Evolutionary conservation across 2,797 vertebrate genomes (phyloP).

Genomic region (Myiotriccus ornatus): DNA sequence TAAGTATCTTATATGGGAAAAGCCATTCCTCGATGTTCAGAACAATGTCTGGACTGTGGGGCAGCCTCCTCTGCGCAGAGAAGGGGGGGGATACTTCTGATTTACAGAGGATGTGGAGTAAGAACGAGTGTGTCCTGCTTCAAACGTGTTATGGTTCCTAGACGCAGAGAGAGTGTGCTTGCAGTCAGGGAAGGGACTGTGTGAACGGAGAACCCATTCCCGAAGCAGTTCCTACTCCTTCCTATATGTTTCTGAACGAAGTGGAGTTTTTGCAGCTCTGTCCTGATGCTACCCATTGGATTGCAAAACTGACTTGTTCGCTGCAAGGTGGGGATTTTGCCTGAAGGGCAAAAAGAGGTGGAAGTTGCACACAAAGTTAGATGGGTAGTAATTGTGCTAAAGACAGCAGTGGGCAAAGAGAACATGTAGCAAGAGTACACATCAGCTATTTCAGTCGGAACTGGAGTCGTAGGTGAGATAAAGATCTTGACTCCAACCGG

Average conservation of each 20-base stretch:
- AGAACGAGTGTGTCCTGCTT: not conserved
- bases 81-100: not conserved
- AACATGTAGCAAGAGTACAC: fast-evolving
- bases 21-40: not conserved
- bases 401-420: not conserved
- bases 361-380: not conserved
- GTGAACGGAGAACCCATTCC: not conserved
- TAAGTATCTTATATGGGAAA: not conserved
- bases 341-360: not conserved
- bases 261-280: not conserved
- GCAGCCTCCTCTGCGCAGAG: not conserved
- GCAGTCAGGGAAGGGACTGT: not conserved
- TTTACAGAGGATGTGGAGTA: not conserved
- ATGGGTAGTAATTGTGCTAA: not conserved
- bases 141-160: not conserved
- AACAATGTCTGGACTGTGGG: not conserved
- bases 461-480: not conserved
- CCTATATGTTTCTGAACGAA: not conserved
- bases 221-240: not conserved
- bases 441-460: not conserved
- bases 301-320: not conserved
- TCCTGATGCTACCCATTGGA: not conserved
- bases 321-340: not conserved
- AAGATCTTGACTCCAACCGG: not conserved
- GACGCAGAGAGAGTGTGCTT: not conserved